Evolutionary conservation across 2,797 vertebrate species (phyloP).

Genomic region (Tympanoctomys barrerae): DNA sequence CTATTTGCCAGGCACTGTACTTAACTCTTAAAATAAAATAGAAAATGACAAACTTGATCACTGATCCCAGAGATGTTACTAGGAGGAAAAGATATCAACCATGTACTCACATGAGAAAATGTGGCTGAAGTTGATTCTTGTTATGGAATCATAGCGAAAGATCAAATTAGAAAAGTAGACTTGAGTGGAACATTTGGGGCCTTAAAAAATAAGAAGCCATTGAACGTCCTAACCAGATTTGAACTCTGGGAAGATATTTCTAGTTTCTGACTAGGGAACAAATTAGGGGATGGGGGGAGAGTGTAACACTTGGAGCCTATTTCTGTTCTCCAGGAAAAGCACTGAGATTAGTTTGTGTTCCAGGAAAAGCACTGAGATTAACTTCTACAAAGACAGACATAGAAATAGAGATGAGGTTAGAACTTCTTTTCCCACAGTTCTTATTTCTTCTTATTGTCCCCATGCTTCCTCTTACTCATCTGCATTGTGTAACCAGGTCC

Average conservation of each 20-base stretch:
- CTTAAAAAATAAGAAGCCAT: background rate
- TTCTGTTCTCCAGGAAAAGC: background rate
- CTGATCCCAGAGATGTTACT: background rate
- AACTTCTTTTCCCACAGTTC: background rate
- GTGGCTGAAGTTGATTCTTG: background rate
- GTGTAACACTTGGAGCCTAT: background rate
- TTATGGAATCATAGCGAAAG: background rate
- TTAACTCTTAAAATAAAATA: conserved; percentile 1
- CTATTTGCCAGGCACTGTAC: background rate
- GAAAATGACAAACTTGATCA: background rate
- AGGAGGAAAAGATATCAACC: background rate
- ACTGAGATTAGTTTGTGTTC: background rate
- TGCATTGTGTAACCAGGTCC: background rate
- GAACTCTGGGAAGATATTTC: background rate
- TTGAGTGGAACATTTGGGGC: background rate
- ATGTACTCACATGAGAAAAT: background rate
- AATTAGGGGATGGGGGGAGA: background rate
- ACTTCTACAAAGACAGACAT: background rate
- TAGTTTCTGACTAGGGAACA: background rate
- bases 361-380: background rate
- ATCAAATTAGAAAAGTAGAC: background rate
- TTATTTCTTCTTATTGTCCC: background rate
- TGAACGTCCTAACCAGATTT: background rate
- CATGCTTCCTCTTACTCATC: background rate
- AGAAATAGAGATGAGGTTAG: background rate